These are phyloP conservation scores for Agonopterix alstromeriana DNA, from an alignment of 2,888 invertebrate genomes.

Conservation along the genomic window DNA sequence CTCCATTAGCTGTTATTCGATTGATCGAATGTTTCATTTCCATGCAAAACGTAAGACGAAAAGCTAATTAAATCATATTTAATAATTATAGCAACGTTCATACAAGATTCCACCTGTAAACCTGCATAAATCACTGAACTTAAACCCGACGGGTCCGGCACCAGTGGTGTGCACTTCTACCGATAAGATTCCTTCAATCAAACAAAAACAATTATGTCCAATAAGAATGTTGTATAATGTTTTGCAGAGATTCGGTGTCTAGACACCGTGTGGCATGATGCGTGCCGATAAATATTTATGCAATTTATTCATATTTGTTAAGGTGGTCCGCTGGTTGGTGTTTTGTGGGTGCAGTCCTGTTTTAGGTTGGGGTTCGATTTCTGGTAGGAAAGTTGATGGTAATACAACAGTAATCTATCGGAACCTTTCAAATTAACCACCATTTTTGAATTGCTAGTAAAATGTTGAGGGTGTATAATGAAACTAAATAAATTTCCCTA, in stretches of 20 bases:
- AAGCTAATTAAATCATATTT: too few relatives aligned
- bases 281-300: conserved; percentile 68
- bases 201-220: conserved; percentile 66
- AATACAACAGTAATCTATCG: too few relatives aligned
- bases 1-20: too few relatives aligned
- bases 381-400: not conserved
- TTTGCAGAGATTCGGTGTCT: conserved; percentile 40
- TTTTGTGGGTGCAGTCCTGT: not conserved
- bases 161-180: conserved; percentile 56
- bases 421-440: too few relatives aligned
- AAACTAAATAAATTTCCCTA: too few relatives aligned
- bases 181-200: conserved; percentile 55
- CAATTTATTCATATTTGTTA: conserved; percentile 63
- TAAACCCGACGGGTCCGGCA: conserved; percentile 62
- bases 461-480: too few relatives aligned
- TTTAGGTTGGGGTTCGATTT: not conserved
- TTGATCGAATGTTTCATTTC: too few relatives aligned
- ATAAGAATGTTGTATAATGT: conserved; percentile 56
- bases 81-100: too few relatives aligned
- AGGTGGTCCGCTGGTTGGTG: conserved; percentile 15
- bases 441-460: too few relatives aligned
- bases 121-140: conserved; percentile 29
- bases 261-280: conserved; percentile 53
- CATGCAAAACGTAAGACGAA: too few relatives aligned
- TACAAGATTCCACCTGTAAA: not conserved